Conservation (phyloP, 92 coral and sea anemone species). For the Ricordea florida region DNA sequence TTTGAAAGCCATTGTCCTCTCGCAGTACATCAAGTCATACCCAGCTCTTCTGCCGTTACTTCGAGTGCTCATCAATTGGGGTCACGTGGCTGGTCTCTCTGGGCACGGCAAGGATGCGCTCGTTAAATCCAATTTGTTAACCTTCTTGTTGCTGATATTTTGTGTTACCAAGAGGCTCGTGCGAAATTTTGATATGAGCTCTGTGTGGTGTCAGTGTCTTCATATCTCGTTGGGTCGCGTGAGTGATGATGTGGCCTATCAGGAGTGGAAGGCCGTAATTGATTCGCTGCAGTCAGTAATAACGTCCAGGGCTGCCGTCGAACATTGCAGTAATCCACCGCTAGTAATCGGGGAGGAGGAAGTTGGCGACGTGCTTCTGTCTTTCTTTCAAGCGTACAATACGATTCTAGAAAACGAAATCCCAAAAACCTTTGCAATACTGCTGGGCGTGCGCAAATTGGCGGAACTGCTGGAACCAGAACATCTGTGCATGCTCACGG, state of each 20-base stretch:
- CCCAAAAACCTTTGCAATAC: constrained; percentile 59
- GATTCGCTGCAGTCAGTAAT: neutral
- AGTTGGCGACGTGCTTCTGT: constrained; percentile 75
- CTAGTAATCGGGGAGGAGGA: constrained; percentile 46
- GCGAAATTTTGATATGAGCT: constrained; percentile 34
- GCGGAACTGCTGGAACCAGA: constrained; percentile 74
- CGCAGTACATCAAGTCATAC: constrained; percentile 74
- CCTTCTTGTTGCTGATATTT: constrained; percentile 72
- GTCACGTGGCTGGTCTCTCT: constrained; percentile 80
- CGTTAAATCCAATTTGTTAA: constrained; percentile 74
- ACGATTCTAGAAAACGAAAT: constrained; percentile 44
- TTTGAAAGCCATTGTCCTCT: constrained; percentile 76
- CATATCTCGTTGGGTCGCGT: constrained; percentile 47
- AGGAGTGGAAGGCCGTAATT: constrained; percentile 45
- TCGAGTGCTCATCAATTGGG: constrained; percentile 89
- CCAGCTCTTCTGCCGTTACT: constrained; percentile 86
- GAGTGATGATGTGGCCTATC: constrained; percentile 8
- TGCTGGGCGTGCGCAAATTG: constrained; percentile 65
- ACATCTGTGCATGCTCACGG: constrained; percentile 72
- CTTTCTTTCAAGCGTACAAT: constrained; percentile 74
- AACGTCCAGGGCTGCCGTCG: neutral
- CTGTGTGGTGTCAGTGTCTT: constrained; percentile 37
- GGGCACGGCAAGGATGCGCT: constrained; percentile 81
- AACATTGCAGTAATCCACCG: neutral
- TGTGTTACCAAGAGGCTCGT: constrained; percentile 62